phyloP scores from a whole-genome alignment of 2,888 invertebrate genomes.

The Ischnura elegans region DNA sequence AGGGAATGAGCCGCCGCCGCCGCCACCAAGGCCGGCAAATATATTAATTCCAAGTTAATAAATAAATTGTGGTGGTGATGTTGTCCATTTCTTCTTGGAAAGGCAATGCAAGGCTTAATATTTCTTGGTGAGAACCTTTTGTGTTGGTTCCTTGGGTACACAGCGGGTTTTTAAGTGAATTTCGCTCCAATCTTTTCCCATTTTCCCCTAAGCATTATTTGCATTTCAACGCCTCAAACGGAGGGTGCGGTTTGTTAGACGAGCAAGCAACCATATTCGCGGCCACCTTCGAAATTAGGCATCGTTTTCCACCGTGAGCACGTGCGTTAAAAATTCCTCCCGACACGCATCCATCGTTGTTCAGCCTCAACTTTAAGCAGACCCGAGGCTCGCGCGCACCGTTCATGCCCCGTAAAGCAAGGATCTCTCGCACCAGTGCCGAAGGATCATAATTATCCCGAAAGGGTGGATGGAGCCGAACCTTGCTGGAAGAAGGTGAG shows the following conservation, averaged over 20 bases:
- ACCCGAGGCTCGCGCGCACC: not conserved
- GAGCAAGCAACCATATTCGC: not conserved
- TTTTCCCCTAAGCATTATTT: too few relatives aligned
- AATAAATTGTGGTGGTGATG: too few relatives aligned
- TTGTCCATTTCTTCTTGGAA: too few relatives aligned
- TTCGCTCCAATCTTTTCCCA: too few relatives aligned
- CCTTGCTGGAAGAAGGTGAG: not conserved
- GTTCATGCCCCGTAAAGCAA: conserved; percentile 17
- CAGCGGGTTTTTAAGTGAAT: too few relatives aligned
- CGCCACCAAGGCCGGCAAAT: too few relatives aligned
- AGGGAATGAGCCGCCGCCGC: too few relatives aligned
- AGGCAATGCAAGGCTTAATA: too few relatives aligned
- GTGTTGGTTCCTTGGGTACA: too few relatives aligned
- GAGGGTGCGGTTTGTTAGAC: not conserved
- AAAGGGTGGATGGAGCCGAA: conserved; percentile 22
- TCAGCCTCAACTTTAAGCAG: not conserved
- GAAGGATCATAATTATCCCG: conserved; percentile 16
- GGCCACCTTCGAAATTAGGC: not conserved
- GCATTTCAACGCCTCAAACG: not conserved
- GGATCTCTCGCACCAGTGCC: not conserved
- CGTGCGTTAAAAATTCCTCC: not conserved
- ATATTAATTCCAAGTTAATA: too few relatives aligned
- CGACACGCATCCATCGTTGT: not conserved
- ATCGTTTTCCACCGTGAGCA: not conserved
- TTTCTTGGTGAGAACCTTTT: too few relatives aligned